Evolutionary conservation across 2,888 invertebrate species (phyloP).

Genomic region (Elaeidobius kamerunicus): DNA sequence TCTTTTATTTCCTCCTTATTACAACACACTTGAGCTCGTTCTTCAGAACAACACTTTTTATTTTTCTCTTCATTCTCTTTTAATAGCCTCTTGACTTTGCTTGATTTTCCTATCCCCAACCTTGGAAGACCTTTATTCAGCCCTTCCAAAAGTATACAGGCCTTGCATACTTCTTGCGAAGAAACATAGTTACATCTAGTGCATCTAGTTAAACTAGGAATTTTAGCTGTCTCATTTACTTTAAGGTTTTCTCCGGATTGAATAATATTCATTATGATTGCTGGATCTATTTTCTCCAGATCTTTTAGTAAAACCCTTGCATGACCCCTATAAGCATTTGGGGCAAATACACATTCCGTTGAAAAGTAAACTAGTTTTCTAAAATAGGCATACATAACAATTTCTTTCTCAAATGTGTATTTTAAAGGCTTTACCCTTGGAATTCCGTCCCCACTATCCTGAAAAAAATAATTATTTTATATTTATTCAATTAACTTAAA

Average conservation of each 20-base stretch:
- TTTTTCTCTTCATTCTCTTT: constrained; percentile 52
- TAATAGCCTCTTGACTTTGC: constrained; percentile 68
- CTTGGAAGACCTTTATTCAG: constrained; percentile 90
- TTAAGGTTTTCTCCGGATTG: constrained; percentile 86
- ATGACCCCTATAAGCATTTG: constrained; percentile 95
- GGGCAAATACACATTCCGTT: constrained; percentile 98
- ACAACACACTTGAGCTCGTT: constrained; percentile 5
- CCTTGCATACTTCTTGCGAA: constrained; percentile 94
- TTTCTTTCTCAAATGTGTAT: constrained; percentile 98
- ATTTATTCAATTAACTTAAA: background rate
- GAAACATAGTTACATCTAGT: constrained; percentile 85
- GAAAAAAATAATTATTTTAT: constrained; percentile 19
- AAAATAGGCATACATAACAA: constrained; percentile 98
- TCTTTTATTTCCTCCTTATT: background rate
- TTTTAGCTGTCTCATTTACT: constrained; percentile 76
- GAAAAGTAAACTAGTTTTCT: constrained; percentile 96
- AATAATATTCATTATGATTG: constrained; percentile 89
- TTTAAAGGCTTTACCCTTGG: constrained; percentile 95
- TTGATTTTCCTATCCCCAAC: constrained; percentile 86
- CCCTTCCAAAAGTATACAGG: constrained; percentile 93
- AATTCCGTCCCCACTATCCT: constrained; percentile 78
- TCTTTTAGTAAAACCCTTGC: constrained; percentile 90
- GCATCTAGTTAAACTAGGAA: constrained; percentile 80
- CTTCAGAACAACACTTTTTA: background rate
- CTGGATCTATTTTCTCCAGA: constrained; percentile 88